Base-by-base conservation (phyloP, 1,140 invertebrate genomes). In the Temnothorax curvispinosus region DNA sequence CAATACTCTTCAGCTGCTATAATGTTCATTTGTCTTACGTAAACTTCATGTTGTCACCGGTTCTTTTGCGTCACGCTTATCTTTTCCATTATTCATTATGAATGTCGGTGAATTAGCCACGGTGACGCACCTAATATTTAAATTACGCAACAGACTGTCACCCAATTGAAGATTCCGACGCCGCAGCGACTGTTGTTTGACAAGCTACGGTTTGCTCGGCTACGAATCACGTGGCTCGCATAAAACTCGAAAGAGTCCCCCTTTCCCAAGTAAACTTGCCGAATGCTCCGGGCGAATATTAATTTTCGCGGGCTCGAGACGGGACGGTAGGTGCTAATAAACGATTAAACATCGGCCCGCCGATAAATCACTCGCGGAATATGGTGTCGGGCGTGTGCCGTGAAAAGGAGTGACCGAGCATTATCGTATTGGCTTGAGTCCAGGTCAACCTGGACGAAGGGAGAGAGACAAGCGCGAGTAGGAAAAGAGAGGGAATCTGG, bases 321-420 rank as follows among this genome's bases (percentile, higher is more conserved):
- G 88, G 77, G 56, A 21, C 38, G 32, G 54, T 69, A 90, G 87
- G 78, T 87, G 88, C 82, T 88, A 91, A 91, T 90, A 88, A 91
- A 86, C 81, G 85, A 88, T 89, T 91, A 91, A 91, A 91, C 86
- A 91, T 88, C 81, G 84, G 67, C 72, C 87, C 90, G n/a, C 56
- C 87, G 92, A 94, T 93, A 94, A 94, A 94, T 94, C 94, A 94
- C 78, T 85, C 65, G 44, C 72, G 85, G 81, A 89, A 85, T 85
- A 50, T 35, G 75, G 41, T 88, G 82, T 2, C 44, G 38, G 80
- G 91, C 94, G 93, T 94, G 94, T 94, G 94, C 92, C 94, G 86
- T 72, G 74, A 89, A 90, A 88, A 94, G 94, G 94, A 95, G 94
- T 95, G 94, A 95, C 93, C 92, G 84, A 88, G 91, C 87, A 92